phyloP scores from a whole-genome alignment of 1,140 invertebrate species.

The Drosophila nigrodunni region DNA sequence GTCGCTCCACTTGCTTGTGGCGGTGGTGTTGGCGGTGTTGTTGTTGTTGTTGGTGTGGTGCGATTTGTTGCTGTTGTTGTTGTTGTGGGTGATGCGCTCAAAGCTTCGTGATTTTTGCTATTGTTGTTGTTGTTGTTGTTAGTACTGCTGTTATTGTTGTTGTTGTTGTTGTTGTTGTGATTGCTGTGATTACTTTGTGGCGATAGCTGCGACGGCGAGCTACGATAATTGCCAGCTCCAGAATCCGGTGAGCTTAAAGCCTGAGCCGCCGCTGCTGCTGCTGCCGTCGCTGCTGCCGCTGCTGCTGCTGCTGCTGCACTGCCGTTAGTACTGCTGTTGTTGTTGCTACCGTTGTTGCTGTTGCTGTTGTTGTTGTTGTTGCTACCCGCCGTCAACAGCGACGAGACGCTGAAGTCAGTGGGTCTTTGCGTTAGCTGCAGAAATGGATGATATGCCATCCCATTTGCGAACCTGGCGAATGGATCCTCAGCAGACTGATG shows the following conservation, averaged over 20 bases:
- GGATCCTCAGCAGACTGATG: slow-evolving; percentile 88
- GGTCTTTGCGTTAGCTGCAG: slow-evolving; percentile 90
- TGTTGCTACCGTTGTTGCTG: slow-evolving; percentile 46
- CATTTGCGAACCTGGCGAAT: slow-evolving; percentile 87
- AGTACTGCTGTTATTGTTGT: slow-evolving; percentile 43
- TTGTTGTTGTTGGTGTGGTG: slow-evolving; percentile 28
- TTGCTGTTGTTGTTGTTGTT: slow-evolving; percentile 62
- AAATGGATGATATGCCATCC: slow-evolving; percentile 89
- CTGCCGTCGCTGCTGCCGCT: slow-evolving; percentile 49
- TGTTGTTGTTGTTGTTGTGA: slow-evolving; percentile 51
- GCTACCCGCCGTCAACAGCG: slow-evolving; percentile 90
- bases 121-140: slow-evolving; percentile 68
- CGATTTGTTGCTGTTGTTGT: slow-evolving; percentile 13
- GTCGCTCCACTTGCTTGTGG: slow-evolving; percentile 36
- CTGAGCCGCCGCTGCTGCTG: slow-evolving; percentile 51
- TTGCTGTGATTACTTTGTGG: slow-evolving; percentile 72
- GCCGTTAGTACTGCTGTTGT: slow-evolving; percentile 21
- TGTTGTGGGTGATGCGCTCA: slow-evolving; percentile 40
- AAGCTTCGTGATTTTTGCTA: slow-evolving; percentile 40
- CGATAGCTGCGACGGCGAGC: slow-evolving; percentile 63
- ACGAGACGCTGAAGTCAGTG: slow-evolving; percentile 96
- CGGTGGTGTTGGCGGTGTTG: slow-evolving; percentile 35
- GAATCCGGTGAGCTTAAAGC: slow-evolving; percentile 53
- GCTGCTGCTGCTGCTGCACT: slow-evolving; percentile 37
- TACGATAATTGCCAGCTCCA: slow-evolving; percentile 34